phyloP scores from a whole-genome alignment of 2,797 vertebrate species.

The Lagodon rhomboides region DNA sequence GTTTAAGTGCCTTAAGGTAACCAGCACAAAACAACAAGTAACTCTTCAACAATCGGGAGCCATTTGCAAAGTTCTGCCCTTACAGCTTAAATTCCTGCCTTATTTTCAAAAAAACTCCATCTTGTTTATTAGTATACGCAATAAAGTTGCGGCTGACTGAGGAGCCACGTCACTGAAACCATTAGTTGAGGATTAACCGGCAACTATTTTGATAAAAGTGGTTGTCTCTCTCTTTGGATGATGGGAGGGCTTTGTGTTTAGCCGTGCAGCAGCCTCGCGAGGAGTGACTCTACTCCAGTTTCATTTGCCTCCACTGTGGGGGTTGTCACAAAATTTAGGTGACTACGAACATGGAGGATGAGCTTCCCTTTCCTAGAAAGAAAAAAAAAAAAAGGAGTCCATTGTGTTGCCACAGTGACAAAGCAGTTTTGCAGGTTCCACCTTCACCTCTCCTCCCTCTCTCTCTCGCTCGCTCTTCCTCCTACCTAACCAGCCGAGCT shows the following conservation, averaged over 20 bases:
- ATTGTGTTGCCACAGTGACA: conserved; percentile 81
- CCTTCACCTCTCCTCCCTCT: conserved; percentile 57
- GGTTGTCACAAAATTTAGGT: conserved; percentile 36
- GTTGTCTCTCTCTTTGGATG: background rate
- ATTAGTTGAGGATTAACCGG: background rate
- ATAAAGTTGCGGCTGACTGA: background rate
- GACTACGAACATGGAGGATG: conserved; percentile 55
- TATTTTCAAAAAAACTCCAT: background rate
- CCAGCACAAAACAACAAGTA: too few relatives aligned
- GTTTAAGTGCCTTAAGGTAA: too few relatives aligned
- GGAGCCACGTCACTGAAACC: background rate
- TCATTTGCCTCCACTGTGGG: conserved; percentile 37
- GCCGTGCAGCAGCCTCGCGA: conserved; percentile 3
- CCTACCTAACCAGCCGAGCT: conserved; percentile 45
- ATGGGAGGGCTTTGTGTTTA: conserved; percentile 6
- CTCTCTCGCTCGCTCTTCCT: conserved; percentile 9
- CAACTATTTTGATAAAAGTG: background rate
- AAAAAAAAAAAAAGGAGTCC: conserved; percentile 44
- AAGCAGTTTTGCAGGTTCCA: conserved; percentile 84
- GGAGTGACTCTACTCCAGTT: conserved; percentile 16
- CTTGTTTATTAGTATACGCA: background rate
- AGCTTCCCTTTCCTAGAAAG: conserved; percentile 39
- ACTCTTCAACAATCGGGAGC: background rate
- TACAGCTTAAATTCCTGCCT: background rate
- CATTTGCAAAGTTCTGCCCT: background rate